phyloP scores from a whole-genome alignment of 1,140 invertebrate species.

The Mizuhopecten yessoensis region DNA sequence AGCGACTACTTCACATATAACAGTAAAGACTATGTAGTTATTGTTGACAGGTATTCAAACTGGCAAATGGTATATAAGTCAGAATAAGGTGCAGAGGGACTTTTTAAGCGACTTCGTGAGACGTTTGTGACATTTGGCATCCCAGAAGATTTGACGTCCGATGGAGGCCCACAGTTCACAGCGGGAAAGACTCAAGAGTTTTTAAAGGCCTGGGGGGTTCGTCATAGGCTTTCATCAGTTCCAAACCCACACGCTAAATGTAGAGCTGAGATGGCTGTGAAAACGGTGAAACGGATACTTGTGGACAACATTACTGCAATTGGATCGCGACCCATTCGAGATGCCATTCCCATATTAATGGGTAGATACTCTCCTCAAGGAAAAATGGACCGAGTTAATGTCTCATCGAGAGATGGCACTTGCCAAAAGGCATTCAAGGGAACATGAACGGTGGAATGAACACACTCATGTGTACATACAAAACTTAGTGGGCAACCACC shows the following conservation, averaged over 20 bases:
- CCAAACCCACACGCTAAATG: slow-evolving; percentile 46
- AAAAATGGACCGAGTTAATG: slow-evolving; percentile 48
- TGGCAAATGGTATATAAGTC: slow-evolving; percentile 45
- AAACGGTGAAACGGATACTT: slow-evolving; percentile 46
- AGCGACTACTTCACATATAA: slow-evolving; percentile 54
- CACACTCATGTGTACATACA: slow-evolving; percentile 57
- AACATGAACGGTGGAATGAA: slow-evolving; percentile 55
- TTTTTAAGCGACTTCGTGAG: slow-evolving; percentile 53
- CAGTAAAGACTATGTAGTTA: slow-evolving; percentile 47
- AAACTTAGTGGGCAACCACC: slow-evolving; percentile 59
- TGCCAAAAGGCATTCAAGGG: slow-evolving; percentile 48
- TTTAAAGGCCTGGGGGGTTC: slow-evolving; percentile 56
- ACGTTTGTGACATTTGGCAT: slow-evolving; percentile 66
- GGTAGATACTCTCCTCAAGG: slow-evolving; percentile 55
- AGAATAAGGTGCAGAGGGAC: slow-evolving; percentile 54
- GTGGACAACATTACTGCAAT: slow-evolving; percentile 42
- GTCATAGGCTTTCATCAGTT: slow-evolving; percentile 61
- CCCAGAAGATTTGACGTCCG: slow-evolving; percentile 61
- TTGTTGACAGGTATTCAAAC: slow-evolving; percentile 49
- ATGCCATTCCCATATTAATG: slow-evolving; percentile 56
- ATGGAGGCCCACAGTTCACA: slow-evolving; percentile 58
- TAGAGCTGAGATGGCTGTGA: slow-evolving; percentile 44
- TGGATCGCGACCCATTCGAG: slow-evolving; percentile 57
- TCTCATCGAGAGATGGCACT: slow-evolving; percentile 49
- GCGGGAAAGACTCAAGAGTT: slow-evolving; percentile 45